phyloP scores from a whole-genome alignment of 2,113 vertebrate species.

The Calidris pugnax region DNA sequence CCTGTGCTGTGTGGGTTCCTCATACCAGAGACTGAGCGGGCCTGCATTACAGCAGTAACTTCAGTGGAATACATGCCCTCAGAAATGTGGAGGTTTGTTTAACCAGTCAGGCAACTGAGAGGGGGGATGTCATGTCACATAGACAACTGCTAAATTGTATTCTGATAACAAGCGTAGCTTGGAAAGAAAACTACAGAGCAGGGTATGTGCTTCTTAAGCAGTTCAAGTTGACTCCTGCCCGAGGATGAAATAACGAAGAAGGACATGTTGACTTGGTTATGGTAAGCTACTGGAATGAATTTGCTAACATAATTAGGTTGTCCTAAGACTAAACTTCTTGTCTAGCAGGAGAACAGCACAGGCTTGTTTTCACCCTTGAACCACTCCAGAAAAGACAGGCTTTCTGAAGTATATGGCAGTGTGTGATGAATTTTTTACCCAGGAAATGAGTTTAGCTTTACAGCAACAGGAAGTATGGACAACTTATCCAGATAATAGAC shows the following conservation, averaged over 20 bases:
- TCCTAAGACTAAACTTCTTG: neutral
- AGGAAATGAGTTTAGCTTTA: neutral
- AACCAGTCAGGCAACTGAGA: neutral
- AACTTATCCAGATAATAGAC: neutral
- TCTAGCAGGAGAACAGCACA: neutral
- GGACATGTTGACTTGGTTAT: neutral
- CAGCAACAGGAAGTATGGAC: neutral
- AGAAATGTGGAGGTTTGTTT: neutral
- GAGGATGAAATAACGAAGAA: neutral
- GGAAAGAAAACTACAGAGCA: neutral
- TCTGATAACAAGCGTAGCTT: neutral
- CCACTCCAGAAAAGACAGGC: neutral
- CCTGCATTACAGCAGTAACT: neutral
- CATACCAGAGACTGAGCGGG: neutral
- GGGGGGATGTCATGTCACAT: fast-evolving
- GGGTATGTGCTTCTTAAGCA: neutral
- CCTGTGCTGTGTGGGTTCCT: neutral
- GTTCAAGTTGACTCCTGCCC: neutral
- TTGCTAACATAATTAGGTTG: neutral
- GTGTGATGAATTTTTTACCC: neutral
- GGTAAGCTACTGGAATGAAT: neutral
- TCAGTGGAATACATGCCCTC: neutral
- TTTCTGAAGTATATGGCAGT: neutral
- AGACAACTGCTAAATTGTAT: neutral
- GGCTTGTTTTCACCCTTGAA: neutral